phyloP scores from a whole-genome alignment of 2,797 vertebrate species.

The Coendou prehensilis region DNA sequence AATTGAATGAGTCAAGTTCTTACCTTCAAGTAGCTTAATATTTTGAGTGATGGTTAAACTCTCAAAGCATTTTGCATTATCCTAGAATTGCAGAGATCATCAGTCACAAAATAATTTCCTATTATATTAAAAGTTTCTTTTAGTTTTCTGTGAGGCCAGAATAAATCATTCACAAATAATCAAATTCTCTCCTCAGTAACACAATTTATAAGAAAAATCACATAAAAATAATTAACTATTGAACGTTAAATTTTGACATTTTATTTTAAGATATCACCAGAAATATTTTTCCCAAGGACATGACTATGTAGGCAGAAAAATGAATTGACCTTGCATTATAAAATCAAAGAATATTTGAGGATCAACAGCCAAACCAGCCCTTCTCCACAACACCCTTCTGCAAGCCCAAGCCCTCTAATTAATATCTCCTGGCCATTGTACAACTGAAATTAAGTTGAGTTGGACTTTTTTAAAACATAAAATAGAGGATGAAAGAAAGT shows the following conservation, averaged over 20 bases:
- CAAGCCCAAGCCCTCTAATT: conserved; percentile 80
- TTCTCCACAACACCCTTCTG: conserved; percentile 80
- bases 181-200: conserved; percentile 70
- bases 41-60: conserved; percentile 16
- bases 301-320: conserved; percentile 84
- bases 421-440: conserved; percentile 80
- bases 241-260: conserved; percentile 83
- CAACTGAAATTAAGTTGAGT: conserved; percentile 66
- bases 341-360: conserved; percentile 75
- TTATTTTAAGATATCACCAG: conserved; percentile 81
- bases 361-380: conserved; percentile 82
- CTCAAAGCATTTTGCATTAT: conserved; percentile 47
- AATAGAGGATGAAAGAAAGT: conserved; percentile 22
- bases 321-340: conserved; percentile 83
- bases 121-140: conserved; percentile 53
- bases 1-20: conserved; percentile 4
- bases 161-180: conserved; percentile 64
- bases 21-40: neutral
- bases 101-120: conserved; percentile 24
- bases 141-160: conserved; percentile 24
- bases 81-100: neutral
- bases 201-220: conserved; percentile 77
- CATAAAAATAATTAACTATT: conserved; percentile 82
- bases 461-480: conserved; percentile 50
- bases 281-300: conserved; percentile 77